These are phyloP conservation scores for Aethes cnicana DNA, from an alignment of 2,888 invertebrate species.

Conservation along the genomic window DNA sequence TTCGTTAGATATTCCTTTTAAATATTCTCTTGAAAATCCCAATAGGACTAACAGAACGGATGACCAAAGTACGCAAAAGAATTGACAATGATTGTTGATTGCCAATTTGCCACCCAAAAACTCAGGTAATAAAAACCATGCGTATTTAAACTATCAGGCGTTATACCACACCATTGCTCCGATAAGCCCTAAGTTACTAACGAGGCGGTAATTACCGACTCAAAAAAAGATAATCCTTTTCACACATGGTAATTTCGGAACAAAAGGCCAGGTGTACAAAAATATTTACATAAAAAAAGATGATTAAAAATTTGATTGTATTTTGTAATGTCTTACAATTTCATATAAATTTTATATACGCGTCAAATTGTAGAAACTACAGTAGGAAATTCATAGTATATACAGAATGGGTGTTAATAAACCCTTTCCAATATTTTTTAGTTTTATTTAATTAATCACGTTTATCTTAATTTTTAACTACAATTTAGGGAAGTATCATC, in stretches of 20 bases:
- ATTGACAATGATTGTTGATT: neutral
- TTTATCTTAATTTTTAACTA: constrained; percentile 6
- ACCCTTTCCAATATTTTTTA: no score
- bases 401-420: no score
- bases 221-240: constrained; percentile 5
- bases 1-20: no score
- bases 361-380: neutral
- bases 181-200: constrained; percentile 13
- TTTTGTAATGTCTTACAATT: neutral
- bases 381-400: no score
- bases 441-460: neutral
- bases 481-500: constrained; percentile 47
- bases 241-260: constrained; percentile 10
- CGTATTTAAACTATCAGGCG: neutral
- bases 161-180: neutral
- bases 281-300: constrained; percentile 11
- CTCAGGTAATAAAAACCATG: neutral
- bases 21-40: neutral
- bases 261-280: constrained; percentile 18
- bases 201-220: neutral
- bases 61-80: neutral
- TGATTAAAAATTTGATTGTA: constrained; percentile 5
- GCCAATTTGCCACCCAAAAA: neutral
- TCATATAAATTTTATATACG: neutral
- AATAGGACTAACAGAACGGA: neutral